Percentiles rank a stretch among this genome's conserved stretches.
Conservation (phyloP, 2,797 vertebrate genomes). For the Phyllotis vaccarum region DNA sequence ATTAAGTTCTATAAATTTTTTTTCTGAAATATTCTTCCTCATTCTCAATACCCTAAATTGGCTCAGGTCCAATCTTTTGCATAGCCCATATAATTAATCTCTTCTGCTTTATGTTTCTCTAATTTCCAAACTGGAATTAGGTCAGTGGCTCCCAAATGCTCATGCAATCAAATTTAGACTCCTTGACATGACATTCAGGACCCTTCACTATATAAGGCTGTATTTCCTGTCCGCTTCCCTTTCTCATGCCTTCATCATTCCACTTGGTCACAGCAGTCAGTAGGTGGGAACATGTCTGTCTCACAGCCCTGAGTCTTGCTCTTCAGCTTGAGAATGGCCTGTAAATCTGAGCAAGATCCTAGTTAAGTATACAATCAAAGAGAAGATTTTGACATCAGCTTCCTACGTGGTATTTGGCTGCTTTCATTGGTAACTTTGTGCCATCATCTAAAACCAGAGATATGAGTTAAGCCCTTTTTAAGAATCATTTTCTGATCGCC, state of each 20-base stretch:
- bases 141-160: conserved; percentile 28
- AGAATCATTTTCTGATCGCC: neutral
- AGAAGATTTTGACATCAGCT: neutral
- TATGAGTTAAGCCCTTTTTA: neutral
- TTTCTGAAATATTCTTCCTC: conserved; percentile 47
- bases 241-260: neutral
- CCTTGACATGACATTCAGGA: neutral
- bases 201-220: neutral
- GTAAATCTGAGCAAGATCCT: conserved; percentile 1
- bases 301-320: neutral
- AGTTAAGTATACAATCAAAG: neutral
- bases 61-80: conserved; percentile 18
- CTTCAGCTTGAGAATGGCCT: neutral
- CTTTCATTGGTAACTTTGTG: neutral
- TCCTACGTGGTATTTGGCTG: neutral
- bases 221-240: neutral
- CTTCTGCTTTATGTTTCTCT: conserved; percentile 59
- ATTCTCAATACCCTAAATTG: neutral
- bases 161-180: conserved; percentile 46
- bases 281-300: neutral
- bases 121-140: conserved; percentile 39
- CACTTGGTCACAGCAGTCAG: neutral
- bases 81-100: conserved; percentile 33
- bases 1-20: conserved; percentile 39
- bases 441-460: conserved; percentile 33